Evolutionary conservation across 1,140 invertebrate genomes (phyloP).

Genomic region (Matsumurasca onukii): DNA sequence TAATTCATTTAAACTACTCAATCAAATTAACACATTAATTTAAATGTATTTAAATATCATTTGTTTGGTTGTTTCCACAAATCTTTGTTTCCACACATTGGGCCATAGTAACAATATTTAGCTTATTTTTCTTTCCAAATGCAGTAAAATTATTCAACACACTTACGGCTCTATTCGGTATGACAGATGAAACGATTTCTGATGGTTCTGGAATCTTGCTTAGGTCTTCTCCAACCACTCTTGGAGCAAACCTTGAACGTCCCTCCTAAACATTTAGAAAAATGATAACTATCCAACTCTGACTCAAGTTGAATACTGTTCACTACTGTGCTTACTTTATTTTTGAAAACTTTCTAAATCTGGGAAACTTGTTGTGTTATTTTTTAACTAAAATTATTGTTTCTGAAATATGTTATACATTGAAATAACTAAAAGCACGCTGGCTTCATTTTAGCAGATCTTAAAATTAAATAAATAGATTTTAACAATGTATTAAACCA

Average conservation of each 20-base stretch:
- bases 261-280: neutral
- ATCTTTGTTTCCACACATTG: no score
- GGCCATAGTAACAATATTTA: no score
- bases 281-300: neutral
- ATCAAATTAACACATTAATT: neutral
- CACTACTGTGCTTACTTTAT: neutral
- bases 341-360: neutral
- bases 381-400: no score
- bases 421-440: no score
- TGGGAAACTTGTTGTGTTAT: no score
- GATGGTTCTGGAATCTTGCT: constrained; percentile 6
- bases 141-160: no score
- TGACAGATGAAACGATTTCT: neutral
- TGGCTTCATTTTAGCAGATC: no score
- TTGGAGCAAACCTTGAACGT: neutral
- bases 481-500: no score
- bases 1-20: neutral
- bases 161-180: constrained; percentile 10
- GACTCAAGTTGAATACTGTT: neutral
- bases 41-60: neutral
- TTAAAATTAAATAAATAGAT: no score
- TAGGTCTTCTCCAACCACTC: constrained; percentile 18
- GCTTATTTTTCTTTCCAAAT: no score
- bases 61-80: no score
- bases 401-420: no score